Base-by-base conservation (phyloP, 2,888 invertebrate genomes). In the Endotricha flammealis region DNA sequence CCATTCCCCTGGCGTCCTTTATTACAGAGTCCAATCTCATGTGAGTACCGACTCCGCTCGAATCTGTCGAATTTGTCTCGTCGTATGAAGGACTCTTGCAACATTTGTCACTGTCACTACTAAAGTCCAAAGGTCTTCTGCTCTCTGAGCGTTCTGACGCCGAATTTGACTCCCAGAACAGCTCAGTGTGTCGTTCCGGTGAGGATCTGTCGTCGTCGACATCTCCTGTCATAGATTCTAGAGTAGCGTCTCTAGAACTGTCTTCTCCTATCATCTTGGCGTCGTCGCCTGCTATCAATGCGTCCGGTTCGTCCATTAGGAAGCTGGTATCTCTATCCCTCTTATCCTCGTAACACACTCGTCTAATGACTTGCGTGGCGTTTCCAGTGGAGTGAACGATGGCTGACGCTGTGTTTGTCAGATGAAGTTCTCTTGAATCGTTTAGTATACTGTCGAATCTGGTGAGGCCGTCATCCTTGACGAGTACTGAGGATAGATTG, bases 21-120 rank as follows among this genome's bases (percentile, higher is more conserved):
- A 87, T 87, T 3, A 87, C 87, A 0, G 87, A 83, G 40, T 87
- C 82, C n/a, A 87, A 46, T 27, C 87, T 55, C 58, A 81, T 57
- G 17, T 77, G 81, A 0, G 75, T 55, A 5, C 80, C 76, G 10
- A 72, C 53, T 0, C 78, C 76, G 36, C 78, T 77, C 0, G 85
- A 81, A 32, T 87, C 86, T 0, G 81, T 82, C 0, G 82, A 83
- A 30, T 80, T 78, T 0, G 74, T 70, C 46, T 85, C 82, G 30
- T 87, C 86, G 45, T 54, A 69, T 0, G 71, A 75, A 0, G 87
- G 83, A 39, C 83, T 87, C 37, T 81, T 83, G 50, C 83, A 82
- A 46, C 86, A 85, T 39, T 87, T 87, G 29, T 87, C 87, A 41
- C 81, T 85, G 45, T 87, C 87, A 38, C 80, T 83, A 47, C 83